These are phyloP conservation scores for Cheilosia soror DNA, from an alignment of 2,888 invertebrate species.

Conservation along the genomic window DNA sequence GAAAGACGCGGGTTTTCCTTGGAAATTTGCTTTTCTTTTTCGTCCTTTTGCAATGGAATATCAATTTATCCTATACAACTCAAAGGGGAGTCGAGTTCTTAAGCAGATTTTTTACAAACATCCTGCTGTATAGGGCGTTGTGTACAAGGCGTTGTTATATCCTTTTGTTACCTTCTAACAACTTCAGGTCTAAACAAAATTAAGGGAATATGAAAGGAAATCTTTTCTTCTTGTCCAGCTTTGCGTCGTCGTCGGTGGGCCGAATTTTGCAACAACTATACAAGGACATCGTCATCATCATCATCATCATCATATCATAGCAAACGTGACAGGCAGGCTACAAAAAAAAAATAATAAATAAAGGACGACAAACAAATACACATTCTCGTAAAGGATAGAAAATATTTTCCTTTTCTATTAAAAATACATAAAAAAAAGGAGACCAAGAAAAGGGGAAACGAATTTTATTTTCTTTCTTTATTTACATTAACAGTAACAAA, in stretches of 20 bases:
- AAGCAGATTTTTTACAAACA: conserved; percentile 39
- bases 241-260: not conserved
- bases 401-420: conserved; percentile 68
- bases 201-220: conserved; percentile 34
- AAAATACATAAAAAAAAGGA: conserved; percentile 56
- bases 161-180: conserved; percentile 34
- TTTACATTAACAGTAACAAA: conserved; percentile 59
- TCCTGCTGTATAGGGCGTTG: not conserved
- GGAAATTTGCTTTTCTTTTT: conserved; percentile 27
- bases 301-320: conserved; percentile 28
- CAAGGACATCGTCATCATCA: conserved; percentile 54
- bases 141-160: conserved; percentile 7
- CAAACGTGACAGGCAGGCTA: conserved; percentile 55
- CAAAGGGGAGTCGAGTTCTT: conserved; percentile 1
- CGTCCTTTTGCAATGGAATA: conserved; percentile 42
- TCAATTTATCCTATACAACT: conserved; percentile 62
- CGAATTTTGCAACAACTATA: conserved; percentile 32
- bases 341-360: conserved; percentile 13
- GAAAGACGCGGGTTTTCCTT: conserved; percentile 24
- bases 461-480: conserved; percentile 27
- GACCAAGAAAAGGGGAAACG: conserved; percentile 9
- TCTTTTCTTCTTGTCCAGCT: conserved; percentile 43
- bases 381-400: conserved; percentile 29
- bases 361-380: conserved; percentile 18
- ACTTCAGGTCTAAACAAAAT: conserved; percentile 35